phyloP scores from a whole-genome alignment of 2,113 vertebrate genomes.

The Cromileptes altivelis region DNA sequence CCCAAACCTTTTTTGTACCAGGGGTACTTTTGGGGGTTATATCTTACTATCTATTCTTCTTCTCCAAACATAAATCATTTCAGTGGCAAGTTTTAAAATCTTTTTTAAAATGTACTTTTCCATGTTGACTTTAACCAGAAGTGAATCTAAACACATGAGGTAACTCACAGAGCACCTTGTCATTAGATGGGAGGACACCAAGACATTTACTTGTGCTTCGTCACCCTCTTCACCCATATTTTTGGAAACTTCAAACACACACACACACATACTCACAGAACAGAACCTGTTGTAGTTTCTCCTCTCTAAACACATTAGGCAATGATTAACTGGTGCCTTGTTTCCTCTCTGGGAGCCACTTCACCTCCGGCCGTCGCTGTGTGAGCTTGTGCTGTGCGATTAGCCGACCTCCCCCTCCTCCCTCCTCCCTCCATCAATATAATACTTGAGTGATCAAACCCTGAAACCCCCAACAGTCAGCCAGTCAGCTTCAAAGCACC shows the following conservation, averaged over 20 bases:
- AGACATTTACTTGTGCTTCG: background rate
- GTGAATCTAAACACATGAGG: slow-evolving; percentile 4
- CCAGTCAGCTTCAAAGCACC: slow-evolving; percentile 68
- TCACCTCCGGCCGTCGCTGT: slow-evolving; percentile 44
- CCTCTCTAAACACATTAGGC: slow-evolving; percentile 36
- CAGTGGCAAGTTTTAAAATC: background rate
- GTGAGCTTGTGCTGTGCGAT: slow-evolving; percentile 42
- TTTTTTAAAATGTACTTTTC: too few relatives aligned
- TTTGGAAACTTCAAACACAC: slow-evolving; percentile 32
- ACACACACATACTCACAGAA: background rate
- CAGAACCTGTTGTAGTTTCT: slow-evolving; percentile 23
- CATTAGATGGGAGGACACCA: slow-evolving; percentile 12
- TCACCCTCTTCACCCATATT: background rate
- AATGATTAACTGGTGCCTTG: slow-evolving; percentile 56
- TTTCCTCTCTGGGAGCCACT: slow-evolving; percentile 39
- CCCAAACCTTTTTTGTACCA: too few relatives aligned
- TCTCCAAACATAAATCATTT: background rate
- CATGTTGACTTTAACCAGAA: background rate
- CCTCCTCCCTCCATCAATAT: slow-evolving; percentile 29
- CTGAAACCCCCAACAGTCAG: background rate
- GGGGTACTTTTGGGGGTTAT: background rate
- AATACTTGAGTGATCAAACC: slow-evolving; percentile 64
- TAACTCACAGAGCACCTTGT: background rate
- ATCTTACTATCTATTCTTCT: background rate
- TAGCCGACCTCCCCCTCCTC: background rate